Conservation (phyloP, 2,113 vertebrate species). For the Trematocara macrostoma region DNA sequence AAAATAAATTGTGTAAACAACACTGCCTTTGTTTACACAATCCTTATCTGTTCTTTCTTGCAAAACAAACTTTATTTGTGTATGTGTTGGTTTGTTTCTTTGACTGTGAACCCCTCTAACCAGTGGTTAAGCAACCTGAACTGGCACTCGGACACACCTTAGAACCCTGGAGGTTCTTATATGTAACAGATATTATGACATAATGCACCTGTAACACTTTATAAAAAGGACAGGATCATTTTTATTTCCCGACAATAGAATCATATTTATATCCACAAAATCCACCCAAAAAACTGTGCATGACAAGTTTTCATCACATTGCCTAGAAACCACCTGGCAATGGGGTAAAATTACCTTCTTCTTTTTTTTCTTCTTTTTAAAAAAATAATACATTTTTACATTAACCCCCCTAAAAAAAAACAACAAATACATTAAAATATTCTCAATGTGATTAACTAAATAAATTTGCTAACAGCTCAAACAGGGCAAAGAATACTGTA, state of each 20-base stretch:
- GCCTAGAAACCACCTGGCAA: not conserved
- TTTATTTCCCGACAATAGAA: not conserved
- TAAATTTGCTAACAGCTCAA: not conserved
- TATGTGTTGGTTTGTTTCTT: not conserved
- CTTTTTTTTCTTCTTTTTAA: fast-evolving
- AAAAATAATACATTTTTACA: too few relatives aligned
- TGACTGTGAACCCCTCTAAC: not conserved
- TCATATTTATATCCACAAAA: not conserved
- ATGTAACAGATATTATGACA: not conserved
- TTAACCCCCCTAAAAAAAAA: not conserved
- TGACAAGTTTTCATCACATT: not conserved
- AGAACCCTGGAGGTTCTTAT: not conserved
- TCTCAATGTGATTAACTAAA: not conserved
- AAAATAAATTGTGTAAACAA: not conserved
- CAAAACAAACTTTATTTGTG: not conserved
- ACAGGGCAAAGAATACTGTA: not conserved
- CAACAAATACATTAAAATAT: not conserved
- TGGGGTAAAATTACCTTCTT: fast-evolving
- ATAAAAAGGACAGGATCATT: not conserved
- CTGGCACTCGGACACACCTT: not conserved
- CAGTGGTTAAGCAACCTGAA: not conserved
- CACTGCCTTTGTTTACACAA: not conserved
- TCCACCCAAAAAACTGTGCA: not conserved
- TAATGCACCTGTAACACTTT: fast-evolving
- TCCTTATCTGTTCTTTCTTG: not conserved